These are phyloP conservation scores for Drosophila tropicalis DNA, from an alignment of 1,140 invertebrate genomes.

Conservation along the genomic window DNA sequence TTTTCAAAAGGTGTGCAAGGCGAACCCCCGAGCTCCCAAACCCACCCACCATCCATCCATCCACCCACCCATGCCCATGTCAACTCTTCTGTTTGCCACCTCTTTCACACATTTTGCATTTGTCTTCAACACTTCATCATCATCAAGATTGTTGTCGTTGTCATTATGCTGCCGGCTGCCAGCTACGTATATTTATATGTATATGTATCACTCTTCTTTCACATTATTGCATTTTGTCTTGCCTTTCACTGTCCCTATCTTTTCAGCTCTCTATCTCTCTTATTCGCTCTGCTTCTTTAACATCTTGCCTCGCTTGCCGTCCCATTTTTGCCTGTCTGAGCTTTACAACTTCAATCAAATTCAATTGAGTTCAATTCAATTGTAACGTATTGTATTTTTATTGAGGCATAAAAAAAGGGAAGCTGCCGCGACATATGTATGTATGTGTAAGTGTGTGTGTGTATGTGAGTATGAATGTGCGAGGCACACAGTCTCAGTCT, in stretches of 20 bases:
- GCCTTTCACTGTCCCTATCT: conserved; percentile 1
- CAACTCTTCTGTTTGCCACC: conserved; percentile 9
- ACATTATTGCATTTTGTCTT: conserved; percentile 71
- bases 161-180: conserved; percentile 47
- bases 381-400: conserved; percentile 82
- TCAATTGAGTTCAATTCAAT: conserved; percentile 82
- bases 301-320: conserved; percentile 18
- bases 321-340: conserved; percentile 55
- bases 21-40: not conserved
- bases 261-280: not conserved
- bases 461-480: conserved; percentile 14
- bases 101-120: conserved; percentile 38
- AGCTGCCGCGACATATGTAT: conserved; percentile 39
- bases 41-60: not conserved
- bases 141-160: conserved; percentile 40
- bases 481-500: conserved; percentile 20
- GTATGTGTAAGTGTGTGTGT: conserved; percentile 11
- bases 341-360: conserved; percentile 82
- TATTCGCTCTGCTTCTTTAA: not conserved
- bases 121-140: conserved; percentile 47
- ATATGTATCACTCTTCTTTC: conserved; percentile 17
- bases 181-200: not conserved
- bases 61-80: not conserved
- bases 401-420: conserved; percentile 78
- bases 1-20: not conserved